These are phyloP conservation scores for Syngnathoides biaculeatus DNA, from an alignment of 2,113 vertebrate species.

Conservation along the genomic window DNA sequence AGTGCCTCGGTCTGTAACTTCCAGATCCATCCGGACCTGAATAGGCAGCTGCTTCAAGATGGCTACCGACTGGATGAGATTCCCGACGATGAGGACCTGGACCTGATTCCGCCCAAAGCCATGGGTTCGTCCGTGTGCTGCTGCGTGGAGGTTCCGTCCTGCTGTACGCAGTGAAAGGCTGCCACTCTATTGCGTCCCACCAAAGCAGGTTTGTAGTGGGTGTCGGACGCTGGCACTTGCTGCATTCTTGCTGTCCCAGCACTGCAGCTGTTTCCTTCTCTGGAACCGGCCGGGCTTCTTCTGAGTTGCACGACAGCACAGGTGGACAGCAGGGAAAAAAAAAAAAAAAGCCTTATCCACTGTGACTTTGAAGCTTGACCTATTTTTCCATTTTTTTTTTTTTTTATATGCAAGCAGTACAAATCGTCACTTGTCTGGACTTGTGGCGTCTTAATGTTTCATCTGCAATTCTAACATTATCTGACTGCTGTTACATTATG, in stretches of 20 bases:
- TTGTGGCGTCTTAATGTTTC: background rate
- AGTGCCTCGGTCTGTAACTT: constrained; percentile 10
- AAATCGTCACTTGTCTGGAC: background rate
- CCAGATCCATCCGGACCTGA: constrained; percentile 93
- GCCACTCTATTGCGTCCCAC: background rate
- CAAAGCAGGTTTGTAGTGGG: constrained; percentile 2
- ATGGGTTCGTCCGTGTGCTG: constrained; percentile 81
- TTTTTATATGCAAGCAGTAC: constrained; percentile 25
- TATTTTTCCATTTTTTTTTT: constrained; percentile 38
- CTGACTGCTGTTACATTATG: constrained; percentile 18
- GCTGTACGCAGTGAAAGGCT: constrained; percentile 79
- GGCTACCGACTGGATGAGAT: constrained; percentile 95
- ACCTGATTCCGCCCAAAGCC: constrained; percentile 94
- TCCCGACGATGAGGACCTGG: constrained; percentile 93
- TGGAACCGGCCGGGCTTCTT: constrained; percentile 19
- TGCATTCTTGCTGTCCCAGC: constrained; percentile 17
- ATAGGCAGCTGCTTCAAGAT: constrained; percentile 87
- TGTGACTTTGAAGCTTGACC: constrained; percentile 60
- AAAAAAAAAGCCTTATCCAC: constrained; percentile 60
- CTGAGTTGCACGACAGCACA: constrained; percentile 7
- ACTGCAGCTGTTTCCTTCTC: constrained; percentile 27
- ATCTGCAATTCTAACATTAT: constrained; percentile 25
- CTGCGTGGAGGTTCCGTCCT: constrained; percentile 75
- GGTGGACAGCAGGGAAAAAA: constrained; percentile 20
- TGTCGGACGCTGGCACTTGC: background rate